A percentile compares a stretch with the other conserved stretches of the same genome.
phyloP scores from a whole-genome alignment of 30 jellyfish, hydroid and myxozoan genomes.

The Hydra vulgaris region DNA sequence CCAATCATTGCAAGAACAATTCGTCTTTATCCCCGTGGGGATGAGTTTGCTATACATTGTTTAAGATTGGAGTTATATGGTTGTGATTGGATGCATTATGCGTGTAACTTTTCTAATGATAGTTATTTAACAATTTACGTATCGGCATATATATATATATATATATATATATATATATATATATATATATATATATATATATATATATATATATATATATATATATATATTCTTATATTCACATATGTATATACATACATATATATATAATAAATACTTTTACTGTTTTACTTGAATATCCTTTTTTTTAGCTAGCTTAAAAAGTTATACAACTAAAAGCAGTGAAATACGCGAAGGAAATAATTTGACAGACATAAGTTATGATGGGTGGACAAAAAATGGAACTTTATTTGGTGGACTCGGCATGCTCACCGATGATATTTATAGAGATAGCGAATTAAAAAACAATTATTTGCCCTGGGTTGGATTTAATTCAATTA shows the following conservation, averaged over 20 bases:
- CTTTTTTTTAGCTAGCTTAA: slow-evolving; percentile 60
- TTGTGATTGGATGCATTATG: slow-evolving; percentile 66
- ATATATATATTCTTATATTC: too few relatives aligned
- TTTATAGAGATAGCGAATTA: slow-evolving; percentile 23
- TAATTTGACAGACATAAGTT: slow-evolving; percentile 32
- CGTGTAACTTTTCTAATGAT: slow-evolving; percentile 36
- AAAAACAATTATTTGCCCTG: slow-evolving; percentile 26
- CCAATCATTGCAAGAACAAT: slow-evolving; percentile 77
- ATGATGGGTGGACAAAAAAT: slow-evolving; percentile 49
- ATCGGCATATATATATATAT: too few relatives aligned
- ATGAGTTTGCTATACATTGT: slow-evolving; percentile 55
- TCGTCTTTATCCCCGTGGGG: slow-evolving; percentile 84
- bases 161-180: too few relatives aligned
- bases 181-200: too few relatives aligned
- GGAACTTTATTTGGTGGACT: slow-evolving; percentile 42
- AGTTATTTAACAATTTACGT: too few relatives aligned
- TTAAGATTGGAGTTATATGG: slow-evolving; percentile 73
- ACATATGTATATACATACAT: too few relatives aligned
- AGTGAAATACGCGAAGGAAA: slow-evolving; percentile 35
- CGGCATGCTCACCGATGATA: slow-evolving; percentile 77
- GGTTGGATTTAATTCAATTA: slow-evolving; percentile 47
- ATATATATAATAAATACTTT: too few relatives aligned
- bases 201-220: too few relatives aligned
- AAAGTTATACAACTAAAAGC: slow-evolving; percentile 31
- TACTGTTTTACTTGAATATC: too few relatives aligned